Evolutionary conservation across 2,888 invertebrate species (phyloP).

Genomic region (Agapetus fuscipes): DNA sequence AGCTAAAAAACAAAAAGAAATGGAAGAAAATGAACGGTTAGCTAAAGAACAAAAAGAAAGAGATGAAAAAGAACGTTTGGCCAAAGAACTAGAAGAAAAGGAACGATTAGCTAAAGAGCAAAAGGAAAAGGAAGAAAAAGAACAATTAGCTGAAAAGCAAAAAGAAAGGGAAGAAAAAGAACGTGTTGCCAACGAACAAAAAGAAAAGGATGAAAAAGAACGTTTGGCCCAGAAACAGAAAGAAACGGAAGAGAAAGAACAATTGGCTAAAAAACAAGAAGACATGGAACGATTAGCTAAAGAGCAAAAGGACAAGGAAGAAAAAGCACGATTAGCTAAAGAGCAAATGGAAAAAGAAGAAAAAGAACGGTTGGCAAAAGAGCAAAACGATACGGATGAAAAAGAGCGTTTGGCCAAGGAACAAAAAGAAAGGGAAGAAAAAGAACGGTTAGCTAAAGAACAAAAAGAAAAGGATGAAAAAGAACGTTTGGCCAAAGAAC

Average conservation of each 20-base stretch:
- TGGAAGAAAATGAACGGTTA: conserved; percentile 4
- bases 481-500: conserved; percentile 16
- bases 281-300: conserved; percentile 17
- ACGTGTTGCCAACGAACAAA: conserved; percentile 1
- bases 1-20: conserved; percentile 2
- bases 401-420: conserved; percentile 4
- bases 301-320: conserved; percentile 22
- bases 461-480: conserved; percentile 21
- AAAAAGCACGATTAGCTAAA: conserved; percentile 9
- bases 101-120: conserved; percentile 4
- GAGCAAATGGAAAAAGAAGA: conserved; percentile 21
- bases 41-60: conserved; percentile 7
- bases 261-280: conserved; percentile 4
- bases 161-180: conserved; percentile 8
- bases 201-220: conserved; percentile 19
- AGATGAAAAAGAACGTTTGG: conserved; percentile 2
- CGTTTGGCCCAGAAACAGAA: conserved; percentile 15
- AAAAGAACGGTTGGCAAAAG: conserved; percentile 11
- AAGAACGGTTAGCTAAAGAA: conserved; percentile 8
- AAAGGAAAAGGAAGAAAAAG: conserved; percentile 1
- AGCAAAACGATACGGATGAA: conserved; percentile 22
- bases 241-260: conserved; percentile 3
- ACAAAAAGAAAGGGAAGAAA: conserved; percentile 22
- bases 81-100: conserved; percentile 18
- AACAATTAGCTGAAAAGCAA: not conserved